Evolutionary conservation across 2,797 vertebrate genomes (phyloP).

Genomic region (Catamblyrhynchus diadema): DNA sequence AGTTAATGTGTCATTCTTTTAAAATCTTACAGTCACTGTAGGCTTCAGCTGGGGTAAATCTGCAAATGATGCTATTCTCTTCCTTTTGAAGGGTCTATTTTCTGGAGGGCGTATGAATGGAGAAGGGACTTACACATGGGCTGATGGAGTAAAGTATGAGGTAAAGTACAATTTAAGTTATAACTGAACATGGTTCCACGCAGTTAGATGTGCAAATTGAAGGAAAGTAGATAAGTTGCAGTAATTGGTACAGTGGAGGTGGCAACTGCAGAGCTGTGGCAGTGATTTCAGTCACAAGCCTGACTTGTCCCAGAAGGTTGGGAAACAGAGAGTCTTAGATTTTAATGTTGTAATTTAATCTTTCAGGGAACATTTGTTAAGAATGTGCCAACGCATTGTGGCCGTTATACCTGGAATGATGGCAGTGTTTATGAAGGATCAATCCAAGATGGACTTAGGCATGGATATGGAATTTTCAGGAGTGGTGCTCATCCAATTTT

Average conservation of each 20-base stretch:
- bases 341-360: neutral
- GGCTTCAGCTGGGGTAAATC: neutral
- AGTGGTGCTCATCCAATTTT: slow-evolving; percentile 65
- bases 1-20: neutral
- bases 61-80: neutral
- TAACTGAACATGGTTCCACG: neutral
- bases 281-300: neutral
- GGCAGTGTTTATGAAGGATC: slow-evolving; percentile 86
- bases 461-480: slow-evolving; percentile 83
- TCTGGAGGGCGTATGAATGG: slow-evolving; percentile 87
- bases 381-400: slow-evolving; percentile 79
- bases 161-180: slow-evolving; percentile 60
- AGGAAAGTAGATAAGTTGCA: neutral
- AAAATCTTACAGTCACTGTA: neutral
- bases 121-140: slow-evolving; percentile 81
- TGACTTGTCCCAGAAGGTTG: neutral
- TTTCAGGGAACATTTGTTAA: slow-evolving; percentile 84
- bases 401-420: slow-evolving; percentile 84
- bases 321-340: neutral
- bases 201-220: neutral
- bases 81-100: slow-evolving; percentile 83
- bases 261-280: neutral
- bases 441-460: slow-evolving; percentile 76
- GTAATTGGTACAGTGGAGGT: neutral
- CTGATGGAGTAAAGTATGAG: slow-evolving; percentile 86